Evolutionary conservation across 2,888 invertebrate species (phyloP).

Genomic region (Fabriciana adippe): DNA sequence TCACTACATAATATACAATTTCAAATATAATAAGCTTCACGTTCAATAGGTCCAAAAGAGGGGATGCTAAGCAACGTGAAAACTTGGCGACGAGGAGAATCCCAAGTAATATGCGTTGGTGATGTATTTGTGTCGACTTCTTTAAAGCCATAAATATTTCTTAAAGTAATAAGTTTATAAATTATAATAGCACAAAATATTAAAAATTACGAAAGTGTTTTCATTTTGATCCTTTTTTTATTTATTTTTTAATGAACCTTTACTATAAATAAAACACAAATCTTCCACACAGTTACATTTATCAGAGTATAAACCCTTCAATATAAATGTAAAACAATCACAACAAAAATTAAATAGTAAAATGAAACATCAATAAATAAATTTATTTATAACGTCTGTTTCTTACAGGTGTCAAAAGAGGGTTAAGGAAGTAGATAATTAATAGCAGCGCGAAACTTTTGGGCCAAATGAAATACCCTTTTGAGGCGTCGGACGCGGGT

Average conservation of each 20-base stretch:
- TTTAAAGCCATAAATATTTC: no score
- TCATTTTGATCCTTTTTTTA: no score
- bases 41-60: constrained; percentile 36
- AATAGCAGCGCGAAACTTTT: constrained; percentile 78
- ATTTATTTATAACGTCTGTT: constrained; percentile 27
- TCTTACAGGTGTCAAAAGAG: constrained; percentile 69
- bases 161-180: no score
- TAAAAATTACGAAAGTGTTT: no score
- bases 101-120: constrained; percentile 3
- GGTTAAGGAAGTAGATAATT: constrained; percentile 73
- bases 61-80: constrained; percentile 58
- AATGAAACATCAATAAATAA: neutral
- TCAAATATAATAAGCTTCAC: no score
- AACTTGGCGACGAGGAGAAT: constrained; percentile 28
- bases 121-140: no score
- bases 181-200: no score
- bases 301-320: neutral
- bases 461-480: constrained; percentile 77
- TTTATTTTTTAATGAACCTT: no score
- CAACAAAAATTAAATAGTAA: neutral
- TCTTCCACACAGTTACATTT: no score
- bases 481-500: constrained; percentile 58
- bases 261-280: no score
- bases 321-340: neutral
- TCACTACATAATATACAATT: no score